Evolutionary conservation across 2,113 vertebrate genomes (phyloP).

Genomic region (Xiphophorus maculatus): DNA sequence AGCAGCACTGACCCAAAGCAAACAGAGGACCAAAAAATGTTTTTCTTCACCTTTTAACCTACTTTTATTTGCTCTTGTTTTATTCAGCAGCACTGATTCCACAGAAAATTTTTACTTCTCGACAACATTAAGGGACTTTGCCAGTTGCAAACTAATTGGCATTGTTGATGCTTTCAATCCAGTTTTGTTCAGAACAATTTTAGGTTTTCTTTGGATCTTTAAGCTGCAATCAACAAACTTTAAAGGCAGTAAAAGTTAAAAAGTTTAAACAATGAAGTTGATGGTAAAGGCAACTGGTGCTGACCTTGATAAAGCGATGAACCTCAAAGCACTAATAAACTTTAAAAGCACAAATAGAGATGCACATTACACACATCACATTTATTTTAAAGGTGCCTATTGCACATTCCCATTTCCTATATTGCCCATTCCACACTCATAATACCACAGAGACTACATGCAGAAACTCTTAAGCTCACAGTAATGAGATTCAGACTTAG

Average conservation of each 20-base stretch:
- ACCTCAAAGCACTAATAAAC: neutral
- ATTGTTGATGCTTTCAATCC: too few relatives aligned
- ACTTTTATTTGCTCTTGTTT: too few relatives aligned
- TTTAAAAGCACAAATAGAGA: too few relatives aligned
- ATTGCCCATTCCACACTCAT: conserved; percentile 28
- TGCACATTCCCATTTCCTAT: conserved; percentile 5
- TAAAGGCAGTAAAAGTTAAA: neutral
- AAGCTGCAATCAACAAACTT: neutral
- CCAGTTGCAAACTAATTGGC: too few relatives aligned
- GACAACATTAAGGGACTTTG: too few relatives aligned
- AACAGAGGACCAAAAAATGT: too few relatives aligned
- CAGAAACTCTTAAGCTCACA: conserved; percentile 20
- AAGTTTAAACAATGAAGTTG: neutral
- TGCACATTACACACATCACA: neutral
- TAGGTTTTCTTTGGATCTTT: neutral
- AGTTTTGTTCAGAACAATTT: too few relatives aligned
- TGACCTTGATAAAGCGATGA: neutral
- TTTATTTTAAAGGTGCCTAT: neutral
- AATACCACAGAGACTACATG: conserved; percentile 7
- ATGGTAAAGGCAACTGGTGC: too few relatives aligned
- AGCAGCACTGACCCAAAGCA: too few relatives aligned
- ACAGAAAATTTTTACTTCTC: too few relatives aligned
- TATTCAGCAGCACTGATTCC: too few relatives aligned
- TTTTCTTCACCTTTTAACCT: too few relatives aligned
- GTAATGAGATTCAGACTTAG: conserved; percentile 53